These are phyloP conservation scores for Teleogryllus oceanicus DNA, from an alignment of 2,888 invertebrate species.

Conservation along the genomic window DNA sequence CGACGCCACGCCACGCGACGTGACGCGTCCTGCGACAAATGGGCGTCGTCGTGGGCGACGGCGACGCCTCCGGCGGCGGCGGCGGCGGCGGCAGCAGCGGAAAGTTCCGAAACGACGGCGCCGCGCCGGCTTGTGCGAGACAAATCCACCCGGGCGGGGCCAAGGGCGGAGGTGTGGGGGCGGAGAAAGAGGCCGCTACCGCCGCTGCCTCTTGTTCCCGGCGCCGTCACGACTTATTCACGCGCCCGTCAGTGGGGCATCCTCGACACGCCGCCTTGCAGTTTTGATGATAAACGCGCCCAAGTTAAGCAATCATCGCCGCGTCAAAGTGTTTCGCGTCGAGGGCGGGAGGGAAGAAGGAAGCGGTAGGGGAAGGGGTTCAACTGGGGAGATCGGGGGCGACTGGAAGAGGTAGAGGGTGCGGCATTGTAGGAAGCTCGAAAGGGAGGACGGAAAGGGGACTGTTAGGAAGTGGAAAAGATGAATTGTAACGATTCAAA, in stretches of 20 bases:
- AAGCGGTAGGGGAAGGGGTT: neutral
- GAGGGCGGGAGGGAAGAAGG: neutral
- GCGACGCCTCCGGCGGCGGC: neutral
- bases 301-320: neutral
- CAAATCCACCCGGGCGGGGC: neutral
- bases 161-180: neutral
- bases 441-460: too few relatives aligned
- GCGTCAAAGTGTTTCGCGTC: neutral
- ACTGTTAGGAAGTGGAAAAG: too few relatives aligned
- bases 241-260: neutral
- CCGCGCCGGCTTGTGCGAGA: neutral
- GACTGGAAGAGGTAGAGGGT: neutral
- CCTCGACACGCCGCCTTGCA: neutral
- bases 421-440: too few relatives aligned
- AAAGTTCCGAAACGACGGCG: constrained; percentile 3
- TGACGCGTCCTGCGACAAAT: neutral
- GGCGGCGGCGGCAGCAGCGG: neutral
- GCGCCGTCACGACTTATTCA: neutral
- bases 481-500: too few relatives aligned
- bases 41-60: neutral
- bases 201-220: too few relatives aligned
- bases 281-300: constrained; percentile 3
- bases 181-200: too few relatives aligned
- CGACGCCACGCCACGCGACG: neutral
- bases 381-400: too few relatives aligned